phyloP scores from a whole-genome alignment of 92 coral and sea anemone genomes.

The Parazoanthus swiftii region DNA sequence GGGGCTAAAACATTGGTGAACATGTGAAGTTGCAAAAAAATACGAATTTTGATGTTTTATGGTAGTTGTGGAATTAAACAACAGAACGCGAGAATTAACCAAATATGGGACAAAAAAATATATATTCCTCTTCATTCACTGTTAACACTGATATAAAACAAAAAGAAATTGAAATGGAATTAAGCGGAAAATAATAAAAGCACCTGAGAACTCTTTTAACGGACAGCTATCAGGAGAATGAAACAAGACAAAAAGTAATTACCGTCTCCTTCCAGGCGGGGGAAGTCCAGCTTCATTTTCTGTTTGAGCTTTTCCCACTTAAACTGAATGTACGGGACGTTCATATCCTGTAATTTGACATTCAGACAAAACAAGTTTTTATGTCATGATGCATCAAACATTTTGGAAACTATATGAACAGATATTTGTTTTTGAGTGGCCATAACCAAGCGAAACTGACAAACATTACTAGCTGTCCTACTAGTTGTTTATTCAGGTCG shows the following conservation, averaged over 20 bases:
- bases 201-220: no score
- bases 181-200: no score
- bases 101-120: no score
- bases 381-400: neutral
- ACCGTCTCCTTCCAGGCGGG: slow-evolving; percentile 23
- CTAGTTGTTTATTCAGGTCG: no score
- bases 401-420: no score
- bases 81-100: no score
- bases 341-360: neutral
- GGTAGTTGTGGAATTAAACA: no score
- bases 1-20: neutral
- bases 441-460: no score
- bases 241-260: neutral
- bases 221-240: neutral
- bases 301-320: slow-evolving; percentile 18
- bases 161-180: neutral
- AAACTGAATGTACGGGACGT: slow-evolving; percentile 14
- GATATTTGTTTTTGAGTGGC: no score
- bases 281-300: slow-evolving; percentile 27
- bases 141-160: neutral
- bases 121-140: neutral
- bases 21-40: no score
- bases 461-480: no score
- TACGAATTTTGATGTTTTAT: no score
- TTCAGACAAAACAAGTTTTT: neutral